Base-by-base conservation (phyloP, 2,888 invertebrate genomes). In the Atethmia centrago region DNA sequence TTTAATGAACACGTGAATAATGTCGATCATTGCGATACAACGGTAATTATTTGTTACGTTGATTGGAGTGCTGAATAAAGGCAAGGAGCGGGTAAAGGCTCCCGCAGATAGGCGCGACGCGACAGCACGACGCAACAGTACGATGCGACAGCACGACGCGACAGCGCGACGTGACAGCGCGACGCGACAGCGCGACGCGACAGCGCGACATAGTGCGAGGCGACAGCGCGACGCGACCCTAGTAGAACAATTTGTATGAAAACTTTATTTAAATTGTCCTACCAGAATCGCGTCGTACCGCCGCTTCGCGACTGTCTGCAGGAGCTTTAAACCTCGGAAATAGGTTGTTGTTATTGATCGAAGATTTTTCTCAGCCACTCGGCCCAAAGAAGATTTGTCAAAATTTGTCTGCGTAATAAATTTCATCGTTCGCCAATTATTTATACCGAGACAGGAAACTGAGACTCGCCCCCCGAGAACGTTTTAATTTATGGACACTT, bases 401-500 rank as follows among this genome's bases (percentile, higher is more conserved):
- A 93, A 94, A 94, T 93, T 93, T 93, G 92, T 92, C 92, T 88
- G 84, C 88, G 89, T 92, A 92, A 94, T 94, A 95, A 94, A 94
- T 94, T 92, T 92, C 89, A 90, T 88, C 91, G 89, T 84, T 87
- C 88, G 87, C 94, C 94, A 94, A 94, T 95, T 95, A 95, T 94
- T 94, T 94, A 94, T 91, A 90, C 88, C 87, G 89, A 91, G 93
- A 93, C 93, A 91, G 92, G 91, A 90, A 92, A 91, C 92, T 91
- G 93, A 93, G 91, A 92, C 92, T 90, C 89, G 91, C 88, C 91
- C 91, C 91, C 87, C 80, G 89, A 91, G 92, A 88, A 89, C 89
- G 90, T 87, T 91, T 90, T 94, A 94, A 95, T 94, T 95, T 94
- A 94, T 94, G 93, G 90, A 92, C 90, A 92, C 90, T 93, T 93